phyloP scores from a whole-genome alignment of 2,797 vertebrate species.

The Poliocrania exsul region DNA sequence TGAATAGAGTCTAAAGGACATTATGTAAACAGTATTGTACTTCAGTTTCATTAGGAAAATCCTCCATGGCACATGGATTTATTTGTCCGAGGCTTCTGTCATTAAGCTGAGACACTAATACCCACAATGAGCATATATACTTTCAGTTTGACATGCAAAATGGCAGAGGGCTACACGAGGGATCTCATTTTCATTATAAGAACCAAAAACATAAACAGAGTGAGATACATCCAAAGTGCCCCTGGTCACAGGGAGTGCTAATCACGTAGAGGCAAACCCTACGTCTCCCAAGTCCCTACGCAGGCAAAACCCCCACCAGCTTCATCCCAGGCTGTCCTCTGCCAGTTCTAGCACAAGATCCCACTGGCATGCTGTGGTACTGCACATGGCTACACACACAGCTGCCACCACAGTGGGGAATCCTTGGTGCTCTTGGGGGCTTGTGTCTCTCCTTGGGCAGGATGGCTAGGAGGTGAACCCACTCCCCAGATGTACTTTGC shows the following conservation, averaged over 20 bases:
- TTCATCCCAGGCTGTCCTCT: not conserved
- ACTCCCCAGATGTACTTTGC: rapidly evolving
- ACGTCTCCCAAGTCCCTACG: rapidly evolving
- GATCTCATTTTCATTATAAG: constrained; percentile 68
- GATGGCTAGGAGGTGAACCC: not conserved
- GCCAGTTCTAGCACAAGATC: not conserved
- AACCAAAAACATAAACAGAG: constrained; percentile 63
- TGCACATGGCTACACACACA: rapidly evolving
- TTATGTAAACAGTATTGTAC: constrained; percentile 62
- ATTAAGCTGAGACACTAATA: constrained; percentile 66
- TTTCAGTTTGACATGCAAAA: constrained; percentile 54
- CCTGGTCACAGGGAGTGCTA: constrained; percentile 27
- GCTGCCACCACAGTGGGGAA: not conserved
- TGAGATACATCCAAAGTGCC: not conserved
- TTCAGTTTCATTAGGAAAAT: constrained; percentile 69
- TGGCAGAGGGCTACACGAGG: constrained; percentile 59
- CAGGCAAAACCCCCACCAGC: not conserved
- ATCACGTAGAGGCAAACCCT: not conserved
- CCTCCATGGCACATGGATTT: constrained; percentile 64
- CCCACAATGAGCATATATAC: constrained; percentile 48
- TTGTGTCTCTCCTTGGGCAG: not conserved
- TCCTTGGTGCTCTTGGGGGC: rapidly evolving
- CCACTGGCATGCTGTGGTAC: rapidly evolving
- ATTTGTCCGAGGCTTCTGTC: constrained; percentile 54
- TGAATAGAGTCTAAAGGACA: constrained; percentile 66